Evolutionary conservation across 2,113 vertebrate genomes (phyloP).

Genomic region (Carassius gibelio): DNA sequence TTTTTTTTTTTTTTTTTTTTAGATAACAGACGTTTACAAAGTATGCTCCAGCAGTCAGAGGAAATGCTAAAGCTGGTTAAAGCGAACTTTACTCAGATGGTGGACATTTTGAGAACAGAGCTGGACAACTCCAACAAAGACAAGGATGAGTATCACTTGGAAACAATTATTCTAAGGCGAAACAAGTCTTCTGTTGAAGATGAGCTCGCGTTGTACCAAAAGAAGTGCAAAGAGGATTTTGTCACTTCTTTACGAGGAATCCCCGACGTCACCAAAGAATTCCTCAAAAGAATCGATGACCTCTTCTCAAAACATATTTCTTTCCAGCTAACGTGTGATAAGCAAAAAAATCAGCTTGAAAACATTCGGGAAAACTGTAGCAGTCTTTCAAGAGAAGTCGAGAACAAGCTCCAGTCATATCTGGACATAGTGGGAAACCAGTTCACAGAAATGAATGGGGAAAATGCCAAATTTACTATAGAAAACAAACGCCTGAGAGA

Average conservation of each 20-base stretch:
- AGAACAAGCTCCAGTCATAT: slow-evolving; percentile 68
- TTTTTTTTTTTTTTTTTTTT: background rate
- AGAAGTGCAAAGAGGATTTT: slow-evolving; percentile 71
- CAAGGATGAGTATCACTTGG: slow-evolving; percentile 61
- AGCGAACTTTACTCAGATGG: slow-evolving; percentile 71
- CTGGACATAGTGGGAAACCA: slow-evolving; percentile 61
- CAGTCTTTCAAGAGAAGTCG: slow-evolving; percentile 70
- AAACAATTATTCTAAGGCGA: slow-evolving; percentile 67
- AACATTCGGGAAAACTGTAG: slow-evolving; percentile 70
- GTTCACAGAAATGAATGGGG: slow-evolving; percentile 56
- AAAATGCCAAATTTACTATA: slow-evolving; percentile 66
- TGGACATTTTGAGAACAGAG: slow-evolving; percentile 53
- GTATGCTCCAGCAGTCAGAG: slow-evolving; percentile 34
- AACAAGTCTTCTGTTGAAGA: slow-evolving; percentile 61
- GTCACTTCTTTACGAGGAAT: slow-evolving; percentile 64
- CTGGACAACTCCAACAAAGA: slow-evolving; percentile 62
- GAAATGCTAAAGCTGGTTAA: slow-evolving; percentile 57
- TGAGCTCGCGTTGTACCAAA: slow-evolving; percentile 53
- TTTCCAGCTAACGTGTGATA: slow-evolving; percentile 73
- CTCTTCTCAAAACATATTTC: slow-evolving; percentile 64
- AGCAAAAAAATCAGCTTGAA: slow-evolving; percentile 69
- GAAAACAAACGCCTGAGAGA: slow-evolving; percentile 66
- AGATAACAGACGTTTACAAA: slow-evolving; percentile 2
- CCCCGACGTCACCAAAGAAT: slow-evolving; percentile 68
- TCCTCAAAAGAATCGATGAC: slow-evolving; percentile 70